These are phyloP conservation scores for Hippopotamyrus pictus DNA, from an alignment of 2,797 vertebrate species.

Conservation along the genomic window DNA sequence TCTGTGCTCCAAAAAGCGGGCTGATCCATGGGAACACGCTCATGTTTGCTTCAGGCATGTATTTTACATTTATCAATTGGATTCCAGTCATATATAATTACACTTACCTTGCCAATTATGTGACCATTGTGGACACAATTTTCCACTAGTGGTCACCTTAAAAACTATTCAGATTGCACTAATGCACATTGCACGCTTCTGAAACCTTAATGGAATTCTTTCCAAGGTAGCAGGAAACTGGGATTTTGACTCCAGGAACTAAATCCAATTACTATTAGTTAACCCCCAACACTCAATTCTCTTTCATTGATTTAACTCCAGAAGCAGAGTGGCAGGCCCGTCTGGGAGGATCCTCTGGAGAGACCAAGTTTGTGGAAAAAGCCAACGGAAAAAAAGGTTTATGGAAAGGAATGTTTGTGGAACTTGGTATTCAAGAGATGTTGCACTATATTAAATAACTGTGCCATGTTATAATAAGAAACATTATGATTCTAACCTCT, in stretches of 20 bases:
- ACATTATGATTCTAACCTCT: neutral
- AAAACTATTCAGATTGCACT: neutral
- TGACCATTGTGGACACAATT: neutral
- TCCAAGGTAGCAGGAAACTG: neutral
- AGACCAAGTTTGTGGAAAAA: neutral
- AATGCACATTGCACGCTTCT: neutral
- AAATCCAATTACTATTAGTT: neutral
- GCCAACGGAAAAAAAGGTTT: neutral
- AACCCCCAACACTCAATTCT: neutral
- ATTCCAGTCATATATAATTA: slow-evolving; percentile 4
- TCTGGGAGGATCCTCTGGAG: neutral
- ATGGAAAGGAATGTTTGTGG: neutral
- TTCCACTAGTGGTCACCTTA: neutral
- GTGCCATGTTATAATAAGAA: neutral
- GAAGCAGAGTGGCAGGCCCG: neutral
- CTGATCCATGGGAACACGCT: neutral
- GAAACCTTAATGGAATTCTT: slow-evolving; percentile 6
- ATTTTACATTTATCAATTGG: slow-evolving; percentile 12
- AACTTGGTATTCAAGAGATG: neutral
- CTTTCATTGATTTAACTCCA: neutral
- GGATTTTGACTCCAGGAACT: neutral
- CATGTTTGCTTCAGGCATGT: neutral
- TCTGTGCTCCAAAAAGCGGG: neutral
- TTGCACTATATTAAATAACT: neutral
- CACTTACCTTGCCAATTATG: neutral